phyloP scores from a whole-genome alignment of 2,888 invertebrate species.

The Hydrotaea cyrtoneurina region DNA sequence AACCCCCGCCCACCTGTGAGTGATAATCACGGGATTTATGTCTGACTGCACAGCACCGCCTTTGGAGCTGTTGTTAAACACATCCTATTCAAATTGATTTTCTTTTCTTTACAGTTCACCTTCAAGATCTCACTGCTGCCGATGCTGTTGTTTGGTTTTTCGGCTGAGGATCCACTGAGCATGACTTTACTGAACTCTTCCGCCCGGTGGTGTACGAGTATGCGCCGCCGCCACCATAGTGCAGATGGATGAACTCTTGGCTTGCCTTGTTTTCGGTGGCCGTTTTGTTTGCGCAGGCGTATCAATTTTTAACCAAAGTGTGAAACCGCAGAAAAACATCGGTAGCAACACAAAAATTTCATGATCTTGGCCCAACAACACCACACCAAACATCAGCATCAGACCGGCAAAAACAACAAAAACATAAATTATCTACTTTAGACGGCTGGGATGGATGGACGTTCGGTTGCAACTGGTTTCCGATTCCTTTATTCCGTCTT shows the following conservation, averaged over 20 bases:
- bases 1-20: slow-evolving; percentile 42
- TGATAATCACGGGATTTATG: slow-evolving; percentile 42
- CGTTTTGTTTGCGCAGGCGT: slow-evolving; percentile 64
- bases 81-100: slow-evolving; percentile 65
- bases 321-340: slow-evolving; percentile 80
- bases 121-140: background rate
- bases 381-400: too few relatives aligned
- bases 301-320: slow-evolving; percentile 78
- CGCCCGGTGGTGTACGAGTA: background rate
- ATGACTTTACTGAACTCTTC: slow-evolving; percentile 60
- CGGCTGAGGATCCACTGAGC: slow-evolving; percentile 34
- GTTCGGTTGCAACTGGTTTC: slow-evolving; percentile 56
- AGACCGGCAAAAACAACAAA: slow-evolving; percentile 14
- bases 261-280: background rate
- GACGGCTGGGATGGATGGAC: slow-evolving; percentile 25
- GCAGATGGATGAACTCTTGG: slow-evolving; percentile 51
- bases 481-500: slow-evolving; percentile 34
- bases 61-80: slow-evolving; percentile 49
- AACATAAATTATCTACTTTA: slow-evolving; percentile 60
- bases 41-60: background rate
- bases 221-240: background rate
- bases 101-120: slow-evolving; percentile 22
- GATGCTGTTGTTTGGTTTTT: background rate
- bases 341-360: slow-evolving; percentile 75
- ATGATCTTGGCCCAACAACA: slow-evolving; percentile 58